Percentiles rank a stretch among this genome's conserved stretches.
phyloP scores from a whole-genome alignment of 2,888 invertebrate species.

The Amaurobius ferox region DNA sequence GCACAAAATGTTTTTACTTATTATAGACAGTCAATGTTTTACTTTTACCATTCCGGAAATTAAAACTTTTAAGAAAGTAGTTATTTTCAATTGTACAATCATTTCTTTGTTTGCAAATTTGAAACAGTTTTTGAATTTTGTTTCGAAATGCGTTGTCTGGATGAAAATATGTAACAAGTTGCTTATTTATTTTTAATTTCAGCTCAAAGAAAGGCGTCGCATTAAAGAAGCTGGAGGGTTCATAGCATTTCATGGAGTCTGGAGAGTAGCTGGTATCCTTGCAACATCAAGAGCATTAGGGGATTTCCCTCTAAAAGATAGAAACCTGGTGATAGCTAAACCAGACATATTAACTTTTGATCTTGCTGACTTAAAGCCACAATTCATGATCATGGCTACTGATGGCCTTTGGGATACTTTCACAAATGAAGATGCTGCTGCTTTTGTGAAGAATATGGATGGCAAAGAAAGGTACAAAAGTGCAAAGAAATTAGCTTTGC shows the following conservation, averaged over 20 bases:
- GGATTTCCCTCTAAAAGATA: constrained; percentile 95
- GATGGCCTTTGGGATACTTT: constrained; percentile 99
- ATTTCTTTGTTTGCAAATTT: too few relatives aligned
- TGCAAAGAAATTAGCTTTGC: constrained; percentile 92
- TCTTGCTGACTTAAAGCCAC: constrained; percentile 83
- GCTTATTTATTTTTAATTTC: constrained; percentile 72
- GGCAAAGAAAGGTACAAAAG: constrained; percentile 84
- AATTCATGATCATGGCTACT: constrained; percentile 93
- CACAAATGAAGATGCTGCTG: constrained; percentile 94
- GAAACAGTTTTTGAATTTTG: too few relatives aligned
- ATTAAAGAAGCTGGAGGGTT: constrained; percentile 97
- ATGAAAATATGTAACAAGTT: too few relatives aligned
- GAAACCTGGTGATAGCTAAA: constrained; percentile 94
- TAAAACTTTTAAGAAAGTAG: too few relatives aligned
- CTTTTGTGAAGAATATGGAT: constrained; percentile 89
- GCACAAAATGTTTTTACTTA: too few relatives aligned
- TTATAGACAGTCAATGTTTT: too few relatives aligned
- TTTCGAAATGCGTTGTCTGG: too few relatives aligned
- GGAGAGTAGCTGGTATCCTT: constrained; percentile 95
- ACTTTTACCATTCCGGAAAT: too few relatives aligned
- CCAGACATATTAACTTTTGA: constrained; percentile 96
- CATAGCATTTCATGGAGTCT: constrained; percentile 95
- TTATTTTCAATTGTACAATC: too few relatives aligned
- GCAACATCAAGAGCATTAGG: constrained; percentile 96
- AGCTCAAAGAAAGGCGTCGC: constrained; percentile 91